Evolutionary conservation across 2,888 invertebrate genomes (phyloP), one percentile per base, ranked within the genome.

Genomic region (Melolontha melolontha): DNA sequence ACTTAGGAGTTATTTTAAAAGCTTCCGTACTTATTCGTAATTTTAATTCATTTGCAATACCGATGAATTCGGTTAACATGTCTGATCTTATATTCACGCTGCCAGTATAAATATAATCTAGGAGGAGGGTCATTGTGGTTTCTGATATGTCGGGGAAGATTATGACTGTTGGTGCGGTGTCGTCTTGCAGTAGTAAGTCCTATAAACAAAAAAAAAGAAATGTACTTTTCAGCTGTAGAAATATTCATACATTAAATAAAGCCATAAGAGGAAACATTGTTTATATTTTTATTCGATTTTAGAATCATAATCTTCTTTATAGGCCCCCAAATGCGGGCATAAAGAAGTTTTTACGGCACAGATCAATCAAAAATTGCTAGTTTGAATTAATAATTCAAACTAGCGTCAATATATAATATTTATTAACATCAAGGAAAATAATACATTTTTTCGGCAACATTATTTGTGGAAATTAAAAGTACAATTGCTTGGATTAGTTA

Each of bases 91-190:
- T 82, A 2, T 85, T 81, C 0, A 89, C 88, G 78, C 87, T 88
- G 64, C 91, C 91, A 44, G 89, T 89, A 78, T 91, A 91, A 70
- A 91, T 87, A 76, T 91, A 90, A 75, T 89, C 88, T 44, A 91
- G 84, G 7, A 91, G 85, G 11, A 87, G 85, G 0, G 88, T 86
- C 83, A 91, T 86, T 70, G 87, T 89, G 66, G 87, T 87, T 64
- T 86, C 83, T 74, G 87, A 86, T 68, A 90, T 86, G 75, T 91
- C 91, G 22, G 91, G 89, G 59, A 91, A 84, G 70, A 90, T 88
- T 55, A 91, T 85, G 52, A 87, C 86, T 44, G 88, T 86, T n/a
- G 88, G 87, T 27, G 66, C 67, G 54, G 88, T 86, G 70, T 85
- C 81, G 42, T 78, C 76, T 54, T 78, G 77, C 29, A 73, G 55